phyloP scores from a whole-genome alignment of 2,113 vertebrate genomes.

The Semnornis frantzii region DNA sequence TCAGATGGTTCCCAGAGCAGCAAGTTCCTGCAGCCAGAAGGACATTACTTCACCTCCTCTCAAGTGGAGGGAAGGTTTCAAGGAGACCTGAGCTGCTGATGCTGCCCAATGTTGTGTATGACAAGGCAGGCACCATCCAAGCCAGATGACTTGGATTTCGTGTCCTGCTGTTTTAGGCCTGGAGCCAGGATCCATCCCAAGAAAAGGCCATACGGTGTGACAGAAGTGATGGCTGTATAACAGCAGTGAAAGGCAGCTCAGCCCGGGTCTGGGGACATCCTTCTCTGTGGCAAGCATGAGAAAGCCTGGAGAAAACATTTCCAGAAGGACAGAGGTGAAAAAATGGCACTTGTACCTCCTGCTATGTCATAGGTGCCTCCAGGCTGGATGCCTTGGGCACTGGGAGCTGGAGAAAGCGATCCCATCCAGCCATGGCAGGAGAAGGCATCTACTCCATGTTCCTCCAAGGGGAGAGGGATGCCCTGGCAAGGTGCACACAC shows the following conservation, averaged over 20 bases:
- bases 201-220: not conserved
- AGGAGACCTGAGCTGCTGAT: not conserved
- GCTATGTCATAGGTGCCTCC: not conserved
- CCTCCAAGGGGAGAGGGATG: too few species aligned
- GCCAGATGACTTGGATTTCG: not conserved
- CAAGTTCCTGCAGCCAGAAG: not conserved
- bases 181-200: not conserved
- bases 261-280: not conserved
- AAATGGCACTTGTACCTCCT: rapidly evolving
- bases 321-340: not conserved
- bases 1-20: rapidly evolving
- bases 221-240: not conserved
- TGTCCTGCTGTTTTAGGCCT: not conserved
- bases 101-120: rapidly evolving
- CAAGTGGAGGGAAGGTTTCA: not conserved
- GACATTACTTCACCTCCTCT: not conserved
- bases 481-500: not conserved
- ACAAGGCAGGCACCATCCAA: not conserved
- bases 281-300: rapidly evolving
- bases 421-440: not conserved
- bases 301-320: not conserved
- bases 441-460: not conserved
- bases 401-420: not conserved
- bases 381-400: not conserved
- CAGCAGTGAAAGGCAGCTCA: not conserved